Base-by-base conservation (phyloP, 1,140 invertebrate genomes). In the Periplaneta americana region DNA sequence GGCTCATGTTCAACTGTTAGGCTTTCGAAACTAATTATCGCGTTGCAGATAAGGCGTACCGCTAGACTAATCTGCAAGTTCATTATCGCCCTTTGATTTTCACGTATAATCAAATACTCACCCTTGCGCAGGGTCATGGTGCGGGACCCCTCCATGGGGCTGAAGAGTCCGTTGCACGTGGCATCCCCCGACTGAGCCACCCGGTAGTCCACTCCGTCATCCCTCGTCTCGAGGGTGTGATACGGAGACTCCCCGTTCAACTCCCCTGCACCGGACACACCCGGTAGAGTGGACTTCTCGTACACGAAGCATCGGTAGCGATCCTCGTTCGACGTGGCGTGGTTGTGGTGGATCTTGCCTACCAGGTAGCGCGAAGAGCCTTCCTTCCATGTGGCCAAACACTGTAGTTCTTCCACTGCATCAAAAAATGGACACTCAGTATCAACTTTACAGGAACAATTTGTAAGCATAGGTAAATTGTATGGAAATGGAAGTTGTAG, bases 301-400 rank as follows among this genome's bases (percentile, higher is more conserved):
- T 96, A 97, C 39, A 98, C 95, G 89, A 97, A 98, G 90, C 97
- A 98, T 82, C 96, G 91, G 88, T 96, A 98, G 81, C 95, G 92
- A 87, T 98, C 96, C 88, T 98, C 96, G 88, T 97, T 96, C 83
- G 94, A 95, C 81, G 95, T 95, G 57, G 95, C 95, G 88, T 96
- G 95, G 86, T 93, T 93, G 89, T 96, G 94, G 84, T 94, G 93
- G 35, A 95, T 88, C 85, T 92, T 88, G 32, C 96, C 96, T 66
- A 97, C 95, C 81, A 97, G 90, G 88, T 96, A 97, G 74, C 94
- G 90, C 80, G 94, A 95, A 85, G 95, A 96, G 15, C 96, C 95
- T 86, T 97, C 96, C 87, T 96, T 97, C 96, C 96, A 97, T 66
- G 93, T 93, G 4, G 95, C 96, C 83, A 97, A 87, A 85, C 96